Percentiles rank a stretch among this genome's conserved stretches.
These are phyloP conservation scores for Pitta sordida DNA, from an alignment of 2,113 vertebrate genomes.

Conservation along the genomic window DNA sequence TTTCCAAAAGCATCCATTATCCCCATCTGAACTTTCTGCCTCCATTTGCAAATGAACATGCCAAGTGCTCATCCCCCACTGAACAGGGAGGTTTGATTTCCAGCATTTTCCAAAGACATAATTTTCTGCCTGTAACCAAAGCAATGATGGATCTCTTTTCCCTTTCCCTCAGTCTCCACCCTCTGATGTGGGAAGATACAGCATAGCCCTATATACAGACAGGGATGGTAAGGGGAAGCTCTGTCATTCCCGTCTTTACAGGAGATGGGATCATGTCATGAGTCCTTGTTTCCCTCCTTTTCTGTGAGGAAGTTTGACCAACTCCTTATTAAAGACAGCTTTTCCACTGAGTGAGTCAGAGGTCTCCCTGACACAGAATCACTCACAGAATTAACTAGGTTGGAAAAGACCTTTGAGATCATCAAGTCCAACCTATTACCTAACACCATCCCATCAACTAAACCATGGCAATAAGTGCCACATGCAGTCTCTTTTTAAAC, in stretches of 20 bases:
- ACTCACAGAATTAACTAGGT: too few relatives aligned
- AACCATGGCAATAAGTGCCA: too few relatives aligned
- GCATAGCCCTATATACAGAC: not conserved
- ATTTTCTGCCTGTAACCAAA: not conserved
- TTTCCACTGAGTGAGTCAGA: not conserved
- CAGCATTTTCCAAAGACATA: not conserved
- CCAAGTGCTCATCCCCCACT: not conserved
- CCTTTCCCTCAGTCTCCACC: not conserved
- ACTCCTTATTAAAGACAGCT: not conserved
- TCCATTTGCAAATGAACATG: not conserved
- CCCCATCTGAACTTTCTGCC: not conserved
- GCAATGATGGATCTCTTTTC: not conserved
- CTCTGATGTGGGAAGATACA: not conserved
- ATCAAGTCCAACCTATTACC: too few relatives aligned
- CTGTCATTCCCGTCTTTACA: not conserved
- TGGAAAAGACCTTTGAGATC: too few relatives aligned
- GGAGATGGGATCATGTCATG: rapidly evolving
- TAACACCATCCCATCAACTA: too few relatives aligned
- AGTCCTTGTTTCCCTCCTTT: not conserved
- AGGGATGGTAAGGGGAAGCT: not conserved
- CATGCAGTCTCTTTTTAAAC: too few relatives aligned
- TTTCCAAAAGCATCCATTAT: not conserved
- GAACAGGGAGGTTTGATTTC: not conserved
- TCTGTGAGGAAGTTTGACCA: not conserved
- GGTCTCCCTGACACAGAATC: not conserved